A percentile compares a stretch with the other conserved stretches of the same genome.
phyloP scores from a whole-genome alignment of 1,140 invertebrate genomes.

The Schmidtea mediterranea region DNA sequence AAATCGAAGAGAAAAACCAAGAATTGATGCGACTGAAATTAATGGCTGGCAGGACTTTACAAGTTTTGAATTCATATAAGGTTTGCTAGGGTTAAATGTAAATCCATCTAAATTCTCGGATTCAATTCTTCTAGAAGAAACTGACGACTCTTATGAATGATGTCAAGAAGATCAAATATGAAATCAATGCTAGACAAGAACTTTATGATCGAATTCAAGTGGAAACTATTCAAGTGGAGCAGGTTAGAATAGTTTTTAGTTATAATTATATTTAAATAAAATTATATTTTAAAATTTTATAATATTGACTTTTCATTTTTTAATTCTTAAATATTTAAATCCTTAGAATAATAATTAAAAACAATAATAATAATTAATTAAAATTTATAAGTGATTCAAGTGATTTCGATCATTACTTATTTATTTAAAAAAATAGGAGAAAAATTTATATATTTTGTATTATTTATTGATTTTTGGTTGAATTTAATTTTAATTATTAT shows the following conservation, averaged over 20 bases:
- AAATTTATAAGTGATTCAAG: too few species aligned
- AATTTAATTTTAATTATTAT: too few species aligned
- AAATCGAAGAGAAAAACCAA: constrained; percentile 26
- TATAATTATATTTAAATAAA: too few species aligned
- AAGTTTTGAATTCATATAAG: constrained; percentile 22
- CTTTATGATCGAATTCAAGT: constrained; percentile 17
- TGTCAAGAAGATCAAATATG: constrained; percentile 18
- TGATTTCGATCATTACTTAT: too few species aligned
- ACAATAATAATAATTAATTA: too few species aligned
- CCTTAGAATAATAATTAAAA: too few species aligned
- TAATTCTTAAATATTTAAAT: too few species aligned
- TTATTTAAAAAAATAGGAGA: too few species aligned
- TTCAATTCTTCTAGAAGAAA: constrained; percentile 17
- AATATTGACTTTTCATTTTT: too few species aligned
- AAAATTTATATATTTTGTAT: too few species aligned
- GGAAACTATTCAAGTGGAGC: constrained; percentile 18
- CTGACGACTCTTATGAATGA: constrained; percentile 19
- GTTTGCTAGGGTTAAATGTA: constrained; percentile 8
- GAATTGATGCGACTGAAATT: constrained; percentile 23
- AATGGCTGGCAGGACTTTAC: constrained; percentile 22
- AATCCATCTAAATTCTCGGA: background rate
- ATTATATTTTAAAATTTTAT: too few species aligned
- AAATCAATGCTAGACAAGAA: constrained; percentile 19
- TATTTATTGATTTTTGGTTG: too few species aligned
- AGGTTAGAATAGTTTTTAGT: constrained; percentile 11